Conservation (phyloP, 2,797 vertebrate genomes). For the Neosalanx taihuensis region DNA sequence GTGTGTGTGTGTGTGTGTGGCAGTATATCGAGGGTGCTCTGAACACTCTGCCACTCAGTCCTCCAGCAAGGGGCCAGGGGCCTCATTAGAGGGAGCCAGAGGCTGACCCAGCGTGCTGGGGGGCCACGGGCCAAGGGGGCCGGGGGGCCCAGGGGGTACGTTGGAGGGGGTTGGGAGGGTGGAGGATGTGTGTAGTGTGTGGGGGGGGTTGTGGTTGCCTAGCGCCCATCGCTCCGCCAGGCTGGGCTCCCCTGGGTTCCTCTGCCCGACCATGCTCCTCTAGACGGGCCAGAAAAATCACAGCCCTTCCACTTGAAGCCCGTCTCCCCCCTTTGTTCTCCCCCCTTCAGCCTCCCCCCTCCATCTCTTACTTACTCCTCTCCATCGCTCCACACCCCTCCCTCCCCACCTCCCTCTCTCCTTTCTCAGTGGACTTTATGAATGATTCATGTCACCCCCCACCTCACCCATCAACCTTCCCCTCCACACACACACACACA, state of each 20-base stretch:
- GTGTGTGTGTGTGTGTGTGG: slow-evolving; percentile 7
- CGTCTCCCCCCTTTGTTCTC: slow-evolving; percentile 61
- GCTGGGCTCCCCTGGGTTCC: slow-evolving; percentile 67
- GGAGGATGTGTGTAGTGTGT: not conserved
- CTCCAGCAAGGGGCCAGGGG: slow-evolving; percentile 66
- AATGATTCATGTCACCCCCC: slow-evolving; percentile 76
- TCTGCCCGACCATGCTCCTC: slow-evolving; percentile 71
- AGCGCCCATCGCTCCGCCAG: slow-evolving; percentile 54
- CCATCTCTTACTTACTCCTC: slow-evolving; percentile 18
- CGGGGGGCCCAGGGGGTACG: slow-evolving; percentile 14
- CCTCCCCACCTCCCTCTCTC: slow-evolving; percentile 36
- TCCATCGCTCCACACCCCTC: slow-evolving; percentile 49
- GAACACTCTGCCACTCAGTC: slow-evolving; percentile 52
- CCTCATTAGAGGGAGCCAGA: slow-evolving; percentile 77
- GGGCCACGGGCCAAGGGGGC: slow-evolving; percentile 52
- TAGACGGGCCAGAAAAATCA: slow-evolving; percentile 73
- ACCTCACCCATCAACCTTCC: slow-evolving; percentile 54
- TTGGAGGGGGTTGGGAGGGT: slow-evolving; percentile 14
- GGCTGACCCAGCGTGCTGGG: slow-evolving; percentile 70
- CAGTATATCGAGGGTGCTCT: slow-evolving; percentile 28
- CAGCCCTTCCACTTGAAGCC: slow-evolving; percentile 73
- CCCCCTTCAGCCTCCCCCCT: slow-evolving; percentile 46
- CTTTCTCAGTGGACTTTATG: slow-evolving; percentile 75
- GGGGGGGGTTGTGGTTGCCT: slow-evolving; percentile 27
- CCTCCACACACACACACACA: slow-evolving; percentile 41